Evolutionary conservation across 2,888 invertebrate species (phyloP).

Genomic region (Acanthosepion esculentum): DNA sequence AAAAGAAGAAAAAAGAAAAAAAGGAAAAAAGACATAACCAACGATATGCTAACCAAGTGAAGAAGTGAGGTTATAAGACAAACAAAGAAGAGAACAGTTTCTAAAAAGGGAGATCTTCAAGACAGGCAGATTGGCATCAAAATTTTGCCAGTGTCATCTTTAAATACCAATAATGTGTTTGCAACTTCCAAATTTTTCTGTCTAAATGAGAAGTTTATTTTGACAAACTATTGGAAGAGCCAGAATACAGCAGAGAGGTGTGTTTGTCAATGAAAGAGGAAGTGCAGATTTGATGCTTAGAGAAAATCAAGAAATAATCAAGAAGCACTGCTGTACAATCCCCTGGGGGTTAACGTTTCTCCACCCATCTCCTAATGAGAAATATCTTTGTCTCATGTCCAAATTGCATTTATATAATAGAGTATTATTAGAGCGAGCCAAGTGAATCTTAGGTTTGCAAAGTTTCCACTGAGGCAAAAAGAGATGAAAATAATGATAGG

Average conservation of each 20-base stretch:
- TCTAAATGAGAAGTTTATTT: not conserved
- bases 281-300: not conserved
- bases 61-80: no score
- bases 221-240: not conserved
- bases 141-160: not conserved
- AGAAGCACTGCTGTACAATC: not conserved
- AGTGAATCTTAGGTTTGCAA: not conserved
- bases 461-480: not conserved
- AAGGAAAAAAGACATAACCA: no score
- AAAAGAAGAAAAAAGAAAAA: no score
- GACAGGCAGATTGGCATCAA: no score
- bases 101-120: no score
- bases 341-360: not conserved
- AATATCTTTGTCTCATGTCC: not conserved
- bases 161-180: not conserved
- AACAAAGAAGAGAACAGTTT: no score
- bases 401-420: not conserved
- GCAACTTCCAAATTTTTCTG: not conserved
- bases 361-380: not conserved
- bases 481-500: slow-evolving; percentile 33
- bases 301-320: not conserved
- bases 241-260: not conserved
- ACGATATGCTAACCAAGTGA: no score
- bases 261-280: not conserved
- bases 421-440: not conserved